Evolutionary conservation across 2,113 vertebrate species (phyloP), one percentile per base, ranked within the genome.

Genomic region (Pimephales promelas): DNA sequence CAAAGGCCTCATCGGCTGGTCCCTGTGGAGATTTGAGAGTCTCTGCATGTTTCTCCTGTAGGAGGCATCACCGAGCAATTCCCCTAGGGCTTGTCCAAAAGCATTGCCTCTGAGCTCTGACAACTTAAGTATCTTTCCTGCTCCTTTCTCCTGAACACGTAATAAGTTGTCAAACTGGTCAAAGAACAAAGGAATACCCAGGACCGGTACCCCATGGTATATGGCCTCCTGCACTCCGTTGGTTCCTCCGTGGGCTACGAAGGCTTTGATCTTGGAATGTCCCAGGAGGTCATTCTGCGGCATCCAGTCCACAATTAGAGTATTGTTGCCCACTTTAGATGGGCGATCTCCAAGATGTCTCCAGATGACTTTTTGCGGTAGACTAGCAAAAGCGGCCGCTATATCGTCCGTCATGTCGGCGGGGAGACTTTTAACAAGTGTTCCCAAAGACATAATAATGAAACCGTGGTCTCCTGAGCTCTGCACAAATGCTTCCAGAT

Each of bases 281-380:
- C 91, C 93, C 81, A 94, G 87, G 22, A 93, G 93, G 76, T 93
- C 92, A 45, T 87, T 93, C 87, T 94, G 93, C 5, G 92, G 93
- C 88, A 94, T 91, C 92, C 93, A 93, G 49, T 92, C 54, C 11
- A 93, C 81, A 0, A 93, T 84, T 78, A 93, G 24, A 3, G 93
- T 93, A 87, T 93, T 94, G 88, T 93, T 93, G 28, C 93, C 93
- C 84, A 92, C n/a, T 11, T 88, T 88, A 43, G 92, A 88, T 0
- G 93, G 93, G 0, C 40, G 87, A n/a, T 85, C 47, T 1, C 93
- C 93, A 64, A 83, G 84, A 84, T 94, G 89, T 43, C 79, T 91
- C 93, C 93, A 94, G 56, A 93, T 92, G 52, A 94, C 92, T 90
- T 94, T 94, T 73, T 94, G 93, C 5, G 93, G 92, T 88, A 93